Evolutionary conservation across 1,140 invertebrate genomes (phyloP).

Genomic region (Pachypeltis micranthus): DNA sequence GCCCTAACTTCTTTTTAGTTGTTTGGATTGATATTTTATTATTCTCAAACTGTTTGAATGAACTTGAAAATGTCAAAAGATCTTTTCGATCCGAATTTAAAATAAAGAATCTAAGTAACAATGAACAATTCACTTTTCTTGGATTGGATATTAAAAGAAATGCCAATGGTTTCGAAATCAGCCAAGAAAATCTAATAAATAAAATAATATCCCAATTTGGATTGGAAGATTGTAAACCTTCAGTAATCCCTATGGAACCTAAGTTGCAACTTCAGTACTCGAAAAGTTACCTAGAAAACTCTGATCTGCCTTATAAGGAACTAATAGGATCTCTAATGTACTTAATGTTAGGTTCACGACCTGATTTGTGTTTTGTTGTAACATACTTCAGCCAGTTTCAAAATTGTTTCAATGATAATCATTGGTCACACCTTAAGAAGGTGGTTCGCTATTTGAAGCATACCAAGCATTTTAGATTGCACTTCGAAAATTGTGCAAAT

Average conservation of each 20-base stretch:
- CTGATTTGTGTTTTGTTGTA: background rate
- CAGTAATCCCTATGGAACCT: constrained; percentile 4
- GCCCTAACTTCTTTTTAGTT: background rate
- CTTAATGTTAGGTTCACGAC: constrained; percentile 1
- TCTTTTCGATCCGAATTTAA: background rate
- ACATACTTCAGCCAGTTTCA: background rate
- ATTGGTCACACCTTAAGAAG: background rate
- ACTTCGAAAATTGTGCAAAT: too few relatives aligned
- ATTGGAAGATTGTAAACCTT: constrained; percentile 1
- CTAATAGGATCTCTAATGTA: constrained; percentile 4
- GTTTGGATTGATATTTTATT: constrained; percentile 1
- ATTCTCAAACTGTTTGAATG: background rate
- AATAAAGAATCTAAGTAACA: constrained; percentile 1
- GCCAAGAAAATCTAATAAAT: constrained; percentile 2
- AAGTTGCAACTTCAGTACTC: background rate
- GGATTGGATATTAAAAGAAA: constrained; percentile 1
- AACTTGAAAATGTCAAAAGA: background rate
- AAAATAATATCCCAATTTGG: constrained; percentile 1
- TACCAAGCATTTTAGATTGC: background rate
- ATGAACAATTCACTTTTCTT: background rate
- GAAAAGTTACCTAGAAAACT: background rate
- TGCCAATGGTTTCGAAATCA: constrained; percentile 1
- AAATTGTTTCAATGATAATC: background rate
- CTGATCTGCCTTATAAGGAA: constrained; percentile 3
- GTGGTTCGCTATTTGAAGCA: background rate